Conservation (phyloP, 2,888 invertebrate species). For the Gortyna flavago region DNA sequence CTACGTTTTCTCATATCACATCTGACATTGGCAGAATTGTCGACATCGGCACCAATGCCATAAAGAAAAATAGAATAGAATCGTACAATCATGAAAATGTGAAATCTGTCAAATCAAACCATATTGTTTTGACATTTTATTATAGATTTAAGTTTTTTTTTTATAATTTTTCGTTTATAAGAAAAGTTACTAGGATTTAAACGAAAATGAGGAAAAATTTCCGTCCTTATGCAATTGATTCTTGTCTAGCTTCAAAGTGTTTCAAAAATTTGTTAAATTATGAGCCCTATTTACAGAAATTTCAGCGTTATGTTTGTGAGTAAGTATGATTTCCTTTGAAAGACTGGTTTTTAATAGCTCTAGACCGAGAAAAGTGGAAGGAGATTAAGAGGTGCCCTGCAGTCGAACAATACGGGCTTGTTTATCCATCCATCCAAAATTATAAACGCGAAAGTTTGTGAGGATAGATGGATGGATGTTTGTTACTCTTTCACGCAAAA, state of each 20-base stretch:
- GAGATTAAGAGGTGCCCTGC: not conserved
- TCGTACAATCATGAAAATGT: not conserved
- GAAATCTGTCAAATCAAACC: conserved; percentile 15
- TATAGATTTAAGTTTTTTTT: not conserved
- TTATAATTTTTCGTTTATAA: not conserved
- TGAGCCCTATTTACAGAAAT: not conserved
- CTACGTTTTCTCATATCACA: no score
- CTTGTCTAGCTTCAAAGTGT: not conserved
- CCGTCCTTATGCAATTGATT: not conserved
- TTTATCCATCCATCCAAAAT: no score
- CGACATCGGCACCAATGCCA: no score
- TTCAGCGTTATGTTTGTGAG: not conserved
- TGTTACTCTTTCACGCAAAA: no score
- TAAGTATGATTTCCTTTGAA: conserved; percentile 23
- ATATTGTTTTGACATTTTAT: not conserved
- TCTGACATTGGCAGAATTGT: no score
- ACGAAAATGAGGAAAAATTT: conserved; percentile 34
- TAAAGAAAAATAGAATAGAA: no score
- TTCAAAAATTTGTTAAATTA: conserved; percentile 21
- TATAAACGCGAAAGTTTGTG: no score
- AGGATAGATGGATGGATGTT: no score
- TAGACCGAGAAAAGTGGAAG: not conserved
- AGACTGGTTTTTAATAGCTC: not conserved
- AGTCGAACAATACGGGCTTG: no score
- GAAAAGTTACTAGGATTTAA: not conserved